phyloP scores from a whole-genome alignment of 2,113 vertebrate species.

The Merops nubicus region DNA sequence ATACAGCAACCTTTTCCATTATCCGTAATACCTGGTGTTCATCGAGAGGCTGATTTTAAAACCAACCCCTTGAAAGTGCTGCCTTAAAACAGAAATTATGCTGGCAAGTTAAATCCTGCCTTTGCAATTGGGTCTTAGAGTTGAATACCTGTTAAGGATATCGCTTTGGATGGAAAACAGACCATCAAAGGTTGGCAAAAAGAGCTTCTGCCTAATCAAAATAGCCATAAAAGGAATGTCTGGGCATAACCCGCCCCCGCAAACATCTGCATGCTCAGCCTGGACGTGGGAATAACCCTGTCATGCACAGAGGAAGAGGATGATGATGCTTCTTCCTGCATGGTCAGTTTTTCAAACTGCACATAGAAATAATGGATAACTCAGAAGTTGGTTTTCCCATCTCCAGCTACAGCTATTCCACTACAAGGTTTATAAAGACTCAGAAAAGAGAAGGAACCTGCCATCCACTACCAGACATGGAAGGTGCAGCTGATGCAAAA shows the following conservation, averaged over 20 bases:
- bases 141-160: not conserved
- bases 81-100: not conserved
- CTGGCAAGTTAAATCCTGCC: not conserved
- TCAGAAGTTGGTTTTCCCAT: not conserved
- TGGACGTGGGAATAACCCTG: not conserved
- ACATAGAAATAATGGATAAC: not conserved
- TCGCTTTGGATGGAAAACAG: slow-evolving; percentile 10
- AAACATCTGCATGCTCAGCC: not conserved
- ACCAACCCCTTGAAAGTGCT: not conserved
- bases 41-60: not conserved
- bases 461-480: not conserved
- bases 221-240: slow-evolving; percentile 7
- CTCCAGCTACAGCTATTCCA: not conserved
- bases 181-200: not conserved
- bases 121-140: not conserved
- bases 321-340: not conserved
- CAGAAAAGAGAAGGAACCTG: not conserved
- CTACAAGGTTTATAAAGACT: not conserved
- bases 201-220: not conserved
- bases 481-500: not conserved
- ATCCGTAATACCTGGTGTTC: not conserved
- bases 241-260: not conserved
- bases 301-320: not conserved
- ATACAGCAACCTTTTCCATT: not conserved
- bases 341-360: not conserved